These are phyloP conservation scores for Bugula neritina DNA, from an alignment of 2,888 invertebrate species.

Conservation along the genomic window DNA sequence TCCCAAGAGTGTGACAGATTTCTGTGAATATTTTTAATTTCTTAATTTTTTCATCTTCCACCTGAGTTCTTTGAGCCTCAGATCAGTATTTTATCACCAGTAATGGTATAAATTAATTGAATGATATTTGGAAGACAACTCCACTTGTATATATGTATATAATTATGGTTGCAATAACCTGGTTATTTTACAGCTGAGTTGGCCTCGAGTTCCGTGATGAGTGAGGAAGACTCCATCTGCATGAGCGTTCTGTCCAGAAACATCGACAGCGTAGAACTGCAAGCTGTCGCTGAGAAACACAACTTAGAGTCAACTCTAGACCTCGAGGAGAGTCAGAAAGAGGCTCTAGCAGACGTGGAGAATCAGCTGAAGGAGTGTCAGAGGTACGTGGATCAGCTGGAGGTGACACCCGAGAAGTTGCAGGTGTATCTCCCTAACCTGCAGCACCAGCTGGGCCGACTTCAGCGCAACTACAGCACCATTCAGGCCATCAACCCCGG, in stretches of 20 bases:
- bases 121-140: no score
- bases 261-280: slow-evolving; percentile 20
- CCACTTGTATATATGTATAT: no score
- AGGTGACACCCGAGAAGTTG: slow-evolving; percentile 19
- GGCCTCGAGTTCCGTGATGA: neutral
- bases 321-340: slow-evolving; percentile 18
- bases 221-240: slow-evolving; percentile 19
- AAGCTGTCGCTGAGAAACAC: slow-evolving; percentile 15
- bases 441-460: slow-evolving; percentile 16
- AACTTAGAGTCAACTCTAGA: slow-evolving; percentile 4
- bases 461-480: slow-evolving; percentile 7
- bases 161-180: no score
- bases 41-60: no score
- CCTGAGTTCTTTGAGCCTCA: no score
- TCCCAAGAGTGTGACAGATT: no score
- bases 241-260: slow-evolving; percentile 15
- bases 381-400: slow-evolving; percentile 19
- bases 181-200: neutral
- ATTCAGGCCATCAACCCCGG: slow-evolving; percentile 6
- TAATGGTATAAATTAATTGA: no score
- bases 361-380: slow-evolving; percentile 22
- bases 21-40: no score
- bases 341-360: slow-evolving; percentile 21
- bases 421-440: slow-evolving; percentile 24
- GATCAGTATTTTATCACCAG: no score